Base-by-base conservation (phyloP, 2,113 vertebrate genomes). In the Oreocharis arfaki region DNA sequence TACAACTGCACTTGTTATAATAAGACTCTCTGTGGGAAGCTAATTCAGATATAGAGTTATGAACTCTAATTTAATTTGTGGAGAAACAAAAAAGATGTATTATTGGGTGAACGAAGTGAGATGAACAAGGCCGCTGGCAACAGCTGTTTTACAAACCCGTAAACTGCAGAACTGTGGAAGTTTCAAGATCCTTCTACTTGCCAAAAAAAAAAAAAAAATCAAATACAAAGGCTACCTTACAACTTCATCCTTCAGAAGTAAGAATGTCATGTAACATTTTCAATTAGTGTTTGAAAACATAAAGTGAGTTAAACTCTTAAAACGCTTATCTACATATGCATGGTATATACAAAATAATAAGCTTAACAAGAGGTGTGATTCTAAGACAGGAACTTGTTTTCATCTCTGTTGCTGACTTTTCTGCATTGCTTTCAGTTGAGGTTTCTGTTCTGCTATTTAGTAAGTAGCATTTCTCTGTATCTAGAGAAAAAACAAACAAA, bases 61-160 rank as follows among this genome's bases (percentile, higher is more conserved):
- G 60, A 97, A 97, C 96, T 91, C 53, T 88, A 95, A 96, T 95
- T 97, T 84, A 96, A 97, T 97, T 95, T 96, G 42, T 92, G 44
- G 23, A 83, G 50, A 93, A 96, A 94, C 42, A 96, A 53, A 84
- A 49, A 96, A 94, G 53, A 88, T 56, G 10, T 24, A 75, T 49
- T 64, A 52, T 17, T 52, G 18, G 13, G 22, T 52, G 28, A 95
- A 61, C 56, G 81, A 96, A 93, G 33, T 55, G 17, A 22, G 35
- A 49, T 94, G 50, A 84, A 84, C 78, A 95, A 86, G 33, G 46
- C 20, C 1, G 1, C 14, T 91, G n/a, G 19, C 42, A 80, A 33
- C 9, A 86, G 12, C 9, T 17, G 21, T 67, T 77, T 73, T 35
- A 70, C 11, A 69, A 82, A 64, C 3, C 2, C 3, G 1, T 44